These are phyloP conservation scores for Deroplatys truncata DNA, from an alignment of 2,888 invertebrate species.

Conservation along the genomic window DNA sequence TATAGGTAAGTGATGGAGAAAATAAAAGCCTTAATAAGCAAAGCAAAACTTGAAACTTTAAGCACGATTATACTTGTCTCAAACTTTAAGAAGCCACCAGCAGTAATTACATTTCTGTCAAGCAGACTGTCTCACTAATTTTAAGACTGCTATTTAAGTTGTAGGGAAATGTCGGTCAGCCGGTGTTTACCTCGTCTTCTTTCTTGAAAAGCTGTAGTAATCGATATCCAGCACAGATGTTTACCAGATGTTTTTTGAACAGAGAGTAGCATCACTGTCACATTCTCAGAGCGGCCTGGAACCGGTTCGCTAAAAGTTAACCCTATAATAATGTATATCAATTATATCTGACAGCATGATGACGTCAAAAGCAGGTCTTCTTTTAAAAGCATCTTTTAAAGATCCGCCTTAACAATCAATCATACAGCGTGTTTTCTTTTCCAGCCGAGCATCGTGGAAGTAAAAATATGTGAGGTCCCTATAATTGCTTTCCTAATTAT, in stretches of 20 bases:
- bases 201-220: background rate
- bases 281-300: background rate
- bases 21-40: no score
- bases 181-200: background rate
- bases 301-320: constrained; percentile 11
- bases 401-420: constrained; percentile 1
- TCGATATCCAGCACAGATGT: background rate
- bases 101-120: no score
- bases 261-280: background rate
- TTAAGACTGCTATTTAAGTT: background rate
- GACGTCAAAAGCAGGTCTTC: constrained; percentile 5
- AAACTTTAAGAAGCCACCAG: no score
- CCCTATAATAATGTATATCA: constrained; percentile 14
- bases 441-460: background rate
- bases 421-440: background rate
- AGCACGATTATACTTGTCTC: no score
- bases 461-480: background rate
- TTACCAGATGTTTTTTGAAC: background rate
- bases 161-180: background rate
- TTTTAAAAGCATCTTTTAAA: background rate
- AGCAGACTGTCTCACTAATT: background rate
- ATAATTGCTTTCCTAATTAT: constrained; percentile 2
- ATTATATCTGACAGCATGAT: constrained; percentile 9
- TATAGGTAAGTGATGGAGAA: no score
- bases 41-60: no score